Evolutionary conservation across 1,140 invertebrate species (phyloP).

Genomic region (Drosophila nikananu): DNA sequence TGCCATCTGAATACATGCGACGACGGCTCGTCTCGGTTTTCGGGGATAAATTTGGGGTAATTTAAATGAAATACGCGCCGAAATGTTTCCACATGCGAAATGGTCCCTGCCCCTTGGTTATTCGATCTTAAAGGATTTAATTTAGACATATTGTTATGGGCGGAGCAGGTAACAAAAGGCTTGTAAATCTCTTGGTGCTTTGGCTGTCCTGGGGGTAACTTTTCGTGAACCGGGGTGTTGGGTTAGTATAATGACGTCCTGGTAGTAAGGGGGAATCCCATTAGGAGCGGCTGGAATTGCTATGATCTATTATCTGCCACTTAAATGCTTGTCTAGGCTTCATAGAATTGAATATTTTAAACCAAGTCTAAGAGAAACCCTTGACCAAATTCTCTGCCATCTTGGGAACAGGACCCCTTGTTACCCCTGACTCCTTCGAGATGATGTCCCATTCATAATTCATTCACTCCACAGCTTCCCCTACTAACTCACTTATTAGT

Average conservation of each 20-base stretch:
- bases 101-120: constrained; percentile 21
- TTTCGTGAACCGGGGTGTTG: neutral
- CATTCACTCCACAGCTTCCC: neutral
- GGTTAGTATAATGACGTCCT: constrained; percentile 17
- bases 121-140: constrained; percentile 74
- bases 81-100: constrained; percentile 48
- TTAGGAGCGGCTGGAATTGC: neutral
- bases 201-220: constrained; percentile 7
- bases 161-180: constrained; percentile 14
- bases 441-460: constrained; percentile 1
- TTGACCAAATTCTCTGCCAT: constrained; percentile 1
- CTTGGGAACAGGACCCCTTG: neutral
- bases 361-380: neutral
- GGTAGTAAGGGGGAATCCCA: neutral
- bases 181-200: constrained; percentile 19
- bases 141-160: constrained; percentile 73
- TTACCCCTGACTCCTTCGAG: neutral
- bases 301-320: neutral
- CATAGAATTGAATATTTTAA: neutral
- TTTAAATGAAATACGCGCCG: constrained; percentile 77
- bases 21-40: constrained; percentile 16
- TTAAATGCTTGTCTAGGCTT: neutral
- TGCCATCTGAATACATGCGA: constrained; percentile 39
- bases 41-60: constrained; percentile 70
- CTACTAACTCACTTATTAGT: constrained; percentile 47